These are phyloP conservation scores for Nasonia longicornis DNA, from an alignment of 1,140 invertebrate species.

Conservation along the genomic window DNA sequence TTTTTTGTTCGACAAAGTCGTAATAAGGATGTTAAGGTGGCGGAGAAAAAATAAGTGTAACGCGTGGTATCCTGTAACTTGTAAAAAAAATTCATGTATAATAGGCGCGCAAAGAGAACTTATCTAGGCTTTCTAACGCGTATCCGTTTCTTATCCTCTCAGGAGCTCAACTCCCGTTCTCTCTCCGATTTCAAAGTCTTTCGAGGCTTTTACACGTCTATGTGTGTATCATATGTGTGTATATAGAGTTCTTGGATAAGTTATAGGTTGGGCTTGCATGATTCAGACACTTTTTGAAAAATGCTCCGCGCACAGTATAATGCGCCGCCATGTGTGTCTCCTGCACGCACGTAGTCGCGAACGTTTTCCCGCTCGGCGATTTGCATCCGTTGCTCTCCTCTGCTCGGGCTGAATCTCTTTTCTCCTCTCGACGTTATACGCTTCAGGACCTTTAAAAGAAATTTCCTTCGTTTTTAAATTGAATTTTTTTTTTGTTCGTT, in stretches of 20 bases:
- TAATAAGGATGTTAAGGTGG: background rate
- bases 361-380: background rate
- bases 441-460: slow-evolving; percentile 33
- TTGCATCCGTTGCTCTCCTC: background rate
- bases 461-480: slow-evolving; percentile 6
- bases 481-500: background rate
- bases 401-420: background rate
- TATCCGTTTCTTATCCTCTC: background rate
- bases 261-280: background rate
- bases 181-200: background rate
- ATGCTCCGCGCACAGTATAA: background rate
- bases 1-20: background rate
- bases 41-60: background rate
- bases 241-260: slow-evolving; percentile 18
- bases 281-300: slow-evolving; percentile 27
- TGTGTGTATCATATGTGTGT: background rate
- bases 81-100: background rate
- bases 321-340: background rate
- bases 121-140: slow-evolving; percentile 39
- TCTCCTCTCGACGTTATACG: background rate
- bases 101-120: slow-evolving; percentile 28
- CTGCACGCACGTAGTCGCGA: background rate
- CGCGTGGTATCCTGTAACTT: background rate
- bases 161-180: too few relatives aligned
- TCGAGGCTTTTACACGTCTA: background rate